These are phyloP conservation scores for Drosophila subsilvestris DNA, from an alignment of 2,888 invertebrate genomes.

Conservation along the genomic window DNA sequence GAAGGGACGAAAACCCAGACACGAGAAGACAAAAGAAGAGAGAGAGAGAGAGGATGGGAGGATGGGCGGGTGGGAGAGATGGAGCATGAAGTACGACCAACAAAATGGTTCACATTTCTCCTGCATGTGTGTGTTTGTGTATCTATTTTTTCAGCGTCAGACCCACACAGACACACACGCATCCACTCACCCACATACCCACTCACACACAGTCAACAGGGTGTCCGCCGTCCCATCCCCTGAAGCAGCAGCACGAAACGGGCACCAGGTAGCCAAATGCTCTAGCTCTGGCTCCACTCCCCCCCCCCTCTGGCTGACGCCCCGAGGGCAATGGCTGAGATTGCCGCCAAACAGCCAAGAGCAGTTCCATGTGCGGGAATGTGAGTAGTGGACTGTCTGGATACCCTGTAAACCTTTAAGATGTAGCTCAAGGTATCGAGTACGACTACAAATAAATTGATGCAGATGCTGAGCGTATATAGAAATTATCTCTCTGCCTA, in stretches of 20 bases:
- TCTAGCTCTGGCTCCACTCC: background rate
- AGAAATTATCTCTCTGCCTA: no score
- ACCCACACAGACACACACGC: constrained; percentile 16
- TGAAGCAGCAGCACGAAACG: constrained; percentile 2
- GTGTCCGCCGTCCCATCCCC: constrained; percentile 18
- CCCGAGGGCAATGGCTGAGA: constrained; percentile 25
- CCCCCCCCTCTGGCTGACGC: background rate
- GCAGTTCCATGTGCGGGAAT: constrained; percentile 1
- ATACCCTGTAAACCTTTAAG: constrained; percentile 9
- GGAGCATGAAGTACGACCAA: constrained; percentile 42
- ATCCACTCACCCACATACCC: background rate
- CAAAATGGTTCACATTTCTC: constrained; percentile 71
- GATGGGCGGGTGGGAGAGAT: constrained; percentile 12
- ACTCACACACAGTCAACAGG: constrained; percentile 23
- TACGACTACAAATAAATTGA: background rate
- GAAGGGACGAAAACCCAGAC: constrained; percentile 24
- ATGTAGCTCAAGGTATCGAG: background rate
- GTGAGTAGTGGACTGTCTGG: background rate
- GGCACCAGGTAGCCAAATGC: constrained; percentile 33
- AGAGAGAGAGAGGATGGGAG: constrained; percentile 4
- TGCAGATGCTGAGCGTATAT: background rate
- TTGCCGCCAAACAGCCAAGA: constrained; percentile 24
- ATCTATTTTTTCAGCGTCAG: constrained; percentile 28
- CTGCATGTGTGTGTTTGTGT: constrained; percentile 28
- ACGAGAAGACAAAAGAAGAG: background rate